Conservation (phyloP, 2,113 vertebrate species). For the Edolisoma coerulescens region DNA sequence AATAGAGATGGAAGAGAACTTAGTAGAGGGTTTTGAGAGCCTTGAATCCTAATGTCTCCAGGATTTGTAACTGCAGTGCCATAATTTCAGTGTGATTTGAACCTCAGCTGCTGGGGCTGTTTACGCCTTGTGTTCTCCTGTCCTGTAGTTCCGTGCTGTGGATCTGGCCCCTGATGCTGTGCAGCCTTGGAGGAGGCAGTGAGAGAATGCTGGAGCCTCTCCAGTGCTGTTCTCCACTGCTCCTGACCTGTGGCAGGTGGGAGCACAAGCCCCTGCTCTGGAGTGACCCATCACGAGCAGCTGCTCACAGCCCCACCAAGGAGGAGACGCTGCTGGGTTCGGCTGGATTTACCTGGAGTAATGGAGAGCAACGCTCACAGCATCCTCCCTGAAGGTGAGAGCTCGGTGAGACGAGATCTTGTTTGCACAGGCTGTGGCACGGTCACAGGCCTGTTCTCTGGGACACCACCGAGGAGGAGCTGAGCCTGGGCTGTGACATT, state of each 20-base stretch:
- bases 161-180: background rate
- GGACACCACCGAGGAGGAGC: background rate
- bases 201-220: background rate
- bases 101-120: background rate
- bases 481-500: background rate
- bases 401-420: background rate
- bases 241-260: background rate
- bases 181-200: background rate
- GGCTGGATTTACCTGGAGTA: background rate
- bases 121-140: background rate
- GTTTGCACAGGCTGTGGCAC: background rate
- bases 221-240: background rate
- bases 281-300: no score
- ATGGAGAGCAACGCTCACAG: background rate
- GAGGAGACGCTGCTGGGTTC: background rate
- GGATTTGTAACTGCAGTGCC: background rate
- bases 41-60: background rate
- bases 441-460: background rate
- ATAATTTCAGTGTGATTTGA: background rate
- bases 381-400: background rate
- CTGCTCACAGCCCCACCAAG: no score
- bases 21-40: background rate
- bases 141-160: background rate
- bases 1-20: background rate
- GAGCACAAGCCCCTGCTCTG: background rate